Base-by-base conservation (phyloP, 2,113 vertebrate species). In the Pitta sordida region DNA sequence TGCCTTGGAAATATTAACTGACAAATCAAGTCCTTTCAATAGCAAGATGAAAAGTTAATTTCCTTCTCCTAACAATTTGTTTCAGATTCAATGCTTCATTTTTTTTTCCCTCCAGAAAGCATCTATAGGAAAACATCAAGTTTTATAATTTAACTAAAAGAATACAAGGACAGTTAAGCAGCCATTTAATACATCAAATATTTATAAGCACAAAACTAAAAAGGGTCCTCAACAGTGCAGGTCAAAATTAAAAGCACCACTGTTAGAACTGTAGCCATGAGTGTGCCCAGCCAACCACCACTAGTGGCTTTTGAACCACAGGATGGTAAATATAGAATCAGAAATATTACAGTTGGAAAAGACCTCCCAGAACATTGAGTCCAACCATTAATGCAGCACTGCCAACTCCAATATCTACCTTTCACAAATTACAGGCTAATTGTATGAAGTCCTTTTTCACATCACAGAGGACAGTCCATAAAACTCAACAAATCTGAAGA, bases 11-110 rank as follows among this genome's bases (percentile, higher is more conserved):
- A 51, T 29, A 86, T 87, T 83, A 91, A 27, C 51, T 85, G 78
- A 53, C 15, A 84, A 88, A 90, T 88, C 41, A 83, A 76, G 84
- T 59, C 27, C 49, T 73, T 93, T 74, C 68, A 84, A 41, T 6
- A 79, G 53, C 37, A 83, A 63, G 73, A 95, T 85, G 62, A 91
- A 92, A 95, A 73, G n/a, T 19, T 89, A 87, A 56, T 64, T 83
- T 65, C 26, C 18, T 63, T 90, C 60, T 76, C 53, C 34, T 59
- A 90, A 79, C 6, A 34, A 77, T 77, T 52, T 83, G 55, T 83
- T 91, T 86, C 39, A 34, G 46, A 83, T 37, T 67, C 41, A 82
- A 39, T 20, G 10, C 29, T 44, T 78, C 15, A 32, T 6, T 60
- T 67, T 55, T 36, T 32, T 75, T 82, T 83, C 7, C 26, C 16